Evolutionary conservation across 2,113 vertebrate genomes (phyloP).

Genomic region (Hippocampus zosterae): DNA sequence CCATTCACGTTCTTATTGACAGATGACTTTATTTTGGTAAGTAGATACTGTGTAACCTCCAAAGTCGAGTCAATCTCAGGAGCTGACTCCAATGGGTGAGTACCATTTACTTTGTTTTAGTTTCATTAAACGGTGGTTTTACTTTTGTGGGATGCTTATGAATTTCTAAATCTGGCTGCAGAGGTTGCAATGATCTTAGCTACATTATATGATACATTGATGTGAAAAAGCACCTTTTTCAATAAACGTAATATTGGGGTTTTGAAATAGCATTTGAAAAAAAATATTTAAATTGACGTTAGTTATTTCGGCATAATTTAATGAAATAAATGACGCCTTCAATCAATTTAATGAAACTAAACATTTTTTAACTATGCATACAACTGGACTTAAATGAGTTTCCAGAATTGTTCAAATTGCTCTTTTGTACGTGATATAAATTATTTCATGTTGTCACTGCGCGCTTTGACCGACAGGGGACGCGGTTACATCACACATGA

Average conservation of each 20-base stretch:
- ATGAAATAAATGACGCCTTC: not conserved
- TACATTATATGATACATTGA: no score
- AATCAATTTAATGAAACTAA: not conserved
- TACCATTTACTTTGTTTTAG: not conserved
- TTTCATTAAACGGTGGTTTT: no score
- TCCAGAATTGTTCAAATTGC: not conserved
- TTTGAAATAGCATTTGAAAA: no score
- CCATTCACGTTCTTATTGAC: constrained; percentile 16
- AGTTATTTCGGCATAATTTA: not conserved
- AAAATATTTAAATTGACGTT: no score
- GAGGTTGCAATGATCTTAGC: no score
- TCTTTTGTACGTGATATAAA: not conserved
- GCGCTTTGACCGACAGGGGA: constrained; percentile 44
- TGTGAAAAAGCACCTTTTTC: no score
- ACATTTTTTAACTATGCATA: not conserved
- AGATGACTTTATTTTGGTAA: not conserved
- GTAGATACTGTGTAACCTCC: not conserved
- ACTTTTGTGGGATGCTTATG: no score
- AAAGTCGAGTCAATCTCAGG: not conserved
- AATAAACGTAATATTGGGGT: no score
- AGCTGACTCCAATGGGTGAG: not conserved
- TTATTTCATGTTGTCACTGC: not conserved
- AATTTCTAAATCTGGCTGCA: no score
- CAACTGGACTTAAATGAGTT: not conserved
- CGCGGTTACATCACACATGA: not conserved